Percentiles rank a stretch among this genome's conserved stretches.
Conservation (phyloP, 2,888 invertebrate genomes). For the Platynereis dumerilii region DNA sequence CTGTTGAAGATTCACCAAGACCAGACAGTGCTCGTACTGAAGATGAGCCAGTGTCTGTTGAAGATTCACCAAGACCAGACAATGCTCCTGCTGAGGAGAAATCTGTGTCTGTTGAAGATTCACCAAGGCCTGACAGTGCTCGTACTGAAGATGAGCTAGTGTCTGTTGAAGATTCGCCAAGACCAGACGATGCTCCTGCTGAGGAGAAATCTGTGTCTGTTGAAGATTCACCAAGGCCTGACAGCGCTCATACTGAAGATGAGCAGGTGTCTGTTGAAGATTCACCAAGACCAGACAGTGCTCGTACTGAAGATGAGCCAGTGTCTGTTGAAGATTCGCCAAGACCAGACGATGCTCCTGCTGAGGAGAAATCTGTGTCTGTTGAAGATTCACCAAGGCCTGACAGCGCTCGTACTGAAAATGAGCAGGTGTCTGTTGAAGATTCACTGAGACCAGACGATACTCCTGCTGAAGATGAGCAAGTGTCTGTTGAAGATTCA, state of each 20-base stretch:
- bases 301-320: neutral
- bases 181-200: neutral
- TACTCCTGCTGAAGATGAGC: neutral
- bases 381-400: neutral
- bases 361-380: neutral
- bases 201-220: too few relatives aligned
- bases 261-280: neutral
- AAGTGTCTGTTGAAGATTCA: neutral
- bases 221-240: neutral
- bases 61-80: neutral
- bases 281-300: too few relatives aligned
- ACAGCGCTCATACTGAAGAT: neutral
- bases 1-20: too few relatives aligned
- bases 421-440: neutral
- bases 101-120: neutral
- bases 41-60: too few relatives aligned
- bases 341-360: neutral
- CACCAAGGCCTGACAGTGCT: too few relatives aligned
- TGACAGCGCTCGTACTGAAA: too few relatives aligned
- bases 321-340: neutral
- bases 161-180: neutral
- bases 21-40: too few relatives aligned
- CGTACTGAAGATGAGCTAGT: neutral
- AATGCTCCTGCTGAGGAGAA: too few relatives aligned
- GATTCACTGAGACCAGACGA: slow-evolving; percentile 1